These are phyloP conservation scores for Nematostella vectensis DNA, from an alignment of 92 coral and sea anemone species.

Conservation along the genomic window DNA sequence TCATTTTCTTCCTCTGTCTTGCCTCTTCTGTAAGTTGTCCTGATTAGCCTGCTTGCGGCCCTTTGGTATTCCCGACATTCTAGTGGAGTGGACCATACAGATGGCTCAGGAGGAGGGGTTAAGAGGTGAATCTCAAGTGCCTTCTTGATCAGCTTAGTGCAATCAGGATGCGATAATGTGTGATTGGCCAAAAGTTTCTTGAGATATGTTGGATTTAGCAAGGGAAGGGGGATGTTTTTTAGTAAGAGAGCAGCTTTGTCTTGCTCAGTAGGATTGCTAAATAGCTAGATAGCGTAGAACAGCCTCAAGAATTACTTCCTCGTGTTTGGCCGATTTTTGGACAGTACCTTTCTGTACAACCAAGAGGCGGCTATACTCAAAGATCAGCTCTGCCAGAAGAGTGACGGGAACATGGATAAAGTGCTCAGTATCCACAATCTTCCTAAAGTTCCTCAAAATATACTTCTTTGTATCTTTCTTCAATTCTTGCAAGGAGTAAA, in stretches of 20 bases:
- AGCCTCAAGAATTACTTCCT: conserved; percentile 50
- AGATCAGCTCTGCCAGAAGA: conserved; percentile 38
- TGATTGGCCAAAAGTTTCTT: conserved; percentile 17
- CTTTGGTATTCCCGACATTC: too few relatives aligned
- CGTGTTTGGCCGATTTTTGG: conserved; percentile 47
- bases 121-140: conserved; percentile 35
- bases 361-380: conserved; percentile 37
- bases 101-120: too few relatives aligned
- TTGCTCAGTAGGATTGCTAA: conserved; percentile 19
- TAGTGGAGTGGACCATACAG: too few relatives aligned
- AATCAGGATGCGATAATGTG: conserved; percentile 9
- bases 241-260: conserved; percentile 40
- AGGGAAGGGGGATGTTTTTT: conserved; percentile 39
- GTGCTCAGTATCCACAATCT: background rate
- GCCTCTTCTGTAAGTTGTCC: too few relatives aligned
- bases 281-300: conserved; percentile 51
- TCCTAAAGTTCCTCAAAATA: background rate
- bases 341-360: conserved; percentile 46
- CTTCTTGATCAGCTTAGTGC: conserved; percentile 22
- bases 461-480: conserved; percentile 18
- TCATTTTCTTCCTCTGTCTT: too few relatives aligned
- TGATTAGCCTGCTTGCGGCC: too few relatives aligned
- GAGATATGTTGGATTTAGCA: conserved; percentile 38
- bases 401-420: conserved; percentile 27
- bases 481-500: conserved; percentile 33